Base-by-base conservation (phyloP, 2,888 invertebrate genomes). In the Acleris laterana region DNA sequence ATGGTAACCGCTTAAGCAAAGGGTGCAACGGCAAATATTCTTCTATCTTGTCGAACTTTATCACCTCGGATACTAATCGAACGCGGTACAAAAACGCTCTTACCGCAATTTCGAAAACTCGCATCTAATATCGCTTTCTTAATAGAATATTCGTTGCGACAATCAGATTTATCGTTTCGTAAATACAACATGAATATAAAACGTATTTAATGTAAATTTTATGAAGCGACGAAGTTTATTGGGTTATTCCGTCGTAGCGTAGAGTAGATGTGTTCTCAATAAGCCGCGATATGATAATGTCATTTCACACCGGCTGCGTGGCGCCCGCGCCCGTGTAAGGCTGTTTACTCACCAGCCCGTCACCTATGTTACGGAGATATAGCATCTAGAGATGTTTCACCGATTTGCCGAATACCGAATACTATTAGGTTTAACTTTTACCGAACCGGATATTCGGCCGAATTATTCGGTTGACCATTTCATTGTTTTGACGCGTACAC, bases 201-300 rank as follows among this genome's bases (percentile, higher is more conserved):
- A 55, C 42, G 49, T 38, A 59, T 64, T 64, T 60, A 60, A 61
- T 65, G 60, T 65, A 51, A 50, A 65, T 56, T 32, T 50, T 65
- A 56, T 65, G 65, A 60, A 61, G 58, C 58, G 63, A 16, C 44
- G 17, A 56, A 20, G 65, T 61, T 62, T 65, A 61, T 65, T 65
- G 65, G 60, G 50, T 61, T 65, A 61, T 65, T 50, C 32, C 42
- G 51, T 59, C 38, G 55, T 55, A 42, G 53, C 52, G 53, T 38
- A 19, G 11, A 20, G 46, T 46, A 46, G 46, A n/a, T 46, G 46
- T 32, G 59, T 16, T 4, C 38, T 22, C 65, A 65, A 61, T 60
- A 65, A 50, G 50, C 60, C 61, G 48, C 51, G 38, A 57, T 66
- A 66, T 66, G 62, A 62, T 66, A 66, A 66, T 66, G 62, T 66